Conservation (phyloP, 2,113 vertebrate genomes). For the Hypomesus transpacificus region DNA sequence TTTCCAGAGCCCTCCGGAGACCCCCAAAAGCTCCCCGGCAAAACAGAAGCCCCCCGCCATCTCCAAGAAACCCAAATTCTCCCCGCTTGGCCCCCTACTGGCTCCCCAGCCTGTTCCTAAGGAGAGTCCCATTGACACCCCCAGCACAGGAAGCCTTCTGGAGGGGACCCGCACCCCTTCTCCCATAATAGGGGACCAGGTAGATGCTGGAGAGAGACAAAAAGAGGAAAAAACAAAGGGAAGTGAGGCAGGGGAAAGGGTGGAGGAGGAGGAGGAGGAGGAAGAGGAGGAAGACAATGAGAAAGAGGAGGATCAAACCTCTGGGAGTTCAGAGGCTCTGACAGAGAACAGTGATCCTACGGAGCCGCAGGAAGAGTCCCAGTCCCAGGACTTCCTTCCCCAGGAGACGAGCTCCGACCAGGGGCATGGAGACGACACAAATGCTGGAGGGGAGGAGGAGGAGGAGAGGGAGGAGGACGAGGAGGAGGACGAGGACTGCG, state of each 20-base stretch:
- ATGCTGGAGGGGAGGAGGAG: slow-evolving; percentile 6
- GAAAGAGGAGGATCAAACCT: slow-evolving; percentile 54
- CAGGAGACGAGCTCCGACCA: slow-evolving; percentile 54
- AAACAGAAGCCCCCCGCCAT: slow-evolving; percentile 85
- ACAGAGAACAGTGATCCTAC: slow-evolving; percentile 64
- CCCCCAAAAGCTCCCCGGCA: slow-evolving; percentile 57
- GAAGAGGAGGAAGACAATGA: slow-evolving; percentile 50
- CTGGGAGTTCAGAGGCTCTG: slow-evolving; percentile 59
- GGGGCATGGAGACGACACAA: slow-evolving; percentile 55
- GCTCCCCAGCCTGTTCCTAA: slow-evolving; percentile 23
- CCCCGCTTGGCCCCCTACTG: slow-evolving; percentile 70
- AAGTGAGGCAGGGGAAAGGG: slow-evolving; percentile 33
- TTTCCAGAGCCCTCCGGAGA: slow-evolving; percentile 33
- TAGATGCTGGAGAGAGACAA: slow-evolving; percentile 35
- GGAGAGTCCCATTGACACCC: slow-evolving; percentile 11
- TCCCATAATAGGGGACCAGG: slow-evolving; percentile 26
- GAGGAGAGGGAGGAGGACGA: slow-evolving; percentile 53
- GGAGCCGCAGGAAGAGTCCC: slow-evolving; percentile 48
- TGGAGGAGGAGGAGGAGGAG: slow-evolving; percentile 41
- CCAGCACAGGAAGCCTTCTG: slow-evolving; percentile 8
- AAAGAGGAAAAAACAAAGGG: slow-evolving; percentile 47
- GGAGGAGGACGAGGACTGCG: slow-evolving; percentile 61
- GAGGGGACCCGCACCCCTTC: slow-evolving; percentile 8
- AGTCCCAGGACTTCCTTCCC: background rate
- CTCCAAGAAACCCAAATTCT: slow-evolving; percentile 90